Evolutionary conservation across 2,888 invertebrate species (phyloP).

Genomic region (Pollenia angustigena): DNA sequence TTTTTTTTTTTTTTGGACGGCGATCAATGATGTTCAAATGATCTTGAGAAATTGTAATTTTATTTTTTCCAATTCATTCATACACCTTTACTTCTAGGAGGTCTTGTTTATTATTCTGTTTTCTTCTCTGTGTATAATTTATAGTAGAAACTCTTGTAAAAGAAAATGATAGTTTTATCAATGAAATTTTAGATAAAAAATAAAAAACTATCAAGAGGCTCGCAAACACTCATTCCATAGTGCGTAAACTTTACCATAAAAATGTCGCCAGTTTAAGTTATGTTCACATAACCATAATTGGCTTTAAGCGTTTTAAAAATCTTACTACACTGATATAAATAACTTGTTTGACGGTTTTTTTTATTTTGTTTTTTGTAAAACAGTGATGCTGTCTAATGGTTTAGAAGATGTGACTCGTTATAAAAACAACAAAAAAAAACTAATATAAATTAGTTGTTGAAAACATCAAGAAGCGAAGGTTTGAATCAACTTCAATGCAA

Average conservation of each 20-base stretch:
- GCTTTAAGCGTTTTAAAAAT: conserved; percentile 43
- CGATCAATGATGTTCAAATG: conserved; percentile 26
- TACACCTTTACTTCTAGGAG: conserved; percentile 68
- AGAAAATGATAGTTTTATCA: conserved; percentile 45
- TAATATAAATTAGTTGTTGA: too few species aligned
- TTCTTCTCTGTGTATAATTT: background rate
- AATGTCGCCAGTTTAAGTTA: background rate
- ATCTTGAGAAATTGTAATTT: conserved; percentile 48
- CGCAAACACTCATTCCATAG: conserved; percentile 15
- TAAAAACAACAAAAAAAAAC: background rate
- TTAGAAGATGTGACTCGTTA: conserved; percentile 1
- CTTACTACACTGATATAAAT: background rate
- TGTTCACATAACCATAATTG: conserved; percentile 62
- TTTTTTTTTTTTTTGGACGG: background rate
- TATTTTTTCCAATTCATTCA: conserved; percentile 39
- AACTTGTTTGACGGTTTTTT: conserved; percentile 18
- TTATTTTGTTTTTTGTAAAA: background rate
- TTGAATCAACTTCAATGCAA: too few species aligned
- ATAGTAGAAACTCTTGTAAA: background rate
- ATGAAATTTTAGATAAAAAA: conserved; percentile 40
- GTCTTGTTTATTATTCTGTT: conserved; percentile 18
- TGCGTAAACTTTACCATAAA: conserved; percentile 44
- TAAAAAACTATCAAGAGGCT: background rate
- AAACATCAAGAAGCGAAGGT: too few species aligned
- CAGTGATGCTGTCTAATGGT: conserved; percentile 19